Base-by-base conservation (phyloP, 2,888 invertebrate species). In the Theretra japonica region DNA sequence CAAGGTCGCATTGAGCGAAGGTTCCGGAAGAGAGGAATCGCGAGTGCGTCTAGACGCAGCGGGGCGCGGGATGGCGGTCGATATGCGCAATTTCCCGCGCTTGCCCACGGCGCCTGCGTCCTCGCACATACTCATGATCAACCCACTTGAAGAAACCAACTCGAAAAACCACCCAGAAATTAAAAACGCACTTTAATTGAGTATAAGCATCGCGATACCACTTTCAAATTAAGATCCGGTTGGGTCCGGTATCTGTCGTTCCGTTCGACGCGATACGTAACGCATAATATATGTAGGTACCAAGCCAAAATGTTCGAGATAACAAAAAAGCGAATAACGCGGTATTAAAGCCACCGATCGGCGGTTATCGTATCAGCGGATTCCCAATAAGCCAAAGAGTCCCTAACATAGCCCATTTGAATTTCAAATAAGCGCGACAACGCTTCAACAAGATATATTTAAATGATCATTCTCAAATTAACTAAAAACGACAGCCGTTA, bases 51-150 rank as follows among this genome's bases (percentile, higher is more conserved):
- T 94, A 94, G 94, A 93, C 94, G 90, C 83, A 84, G 89, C 78
- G 88, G 89, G 87, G 79, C 82, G 88, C 83, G 88, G 87, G 85
- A 80, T 80, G 83, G 79, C 88, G 94, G 91, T 94, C 94, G 94
- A 94, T 94, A 93, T 89, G 86, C 88, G 90, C 92, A 90, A 92
- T 93, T 94, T 94, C 94, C 93, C 94, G 94, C 94, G 94, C 92
- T 93, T 85, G 75, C 80, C 82, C 76, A 84, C 84, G 80, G 90
- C 94, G 94, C 93, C 90, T 93, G 93, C 93, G 94, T 89, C 83
- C 88, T 89, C 76, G 75, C 76, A 77, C 79, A 80, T 82, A 82
- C 81, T 82, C 87, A 85, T 83, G 81, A 82, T 80, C 80, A 81
- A 84, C 82, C 86, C 84, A 85, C 48, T 65, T 41, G 17, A 48